Percentiles rank a stretch among this genome's conserved stretches.
Conservation (phyloP, 2,113 vertebrate genomes). For the Potamarius usumacintae region DNA sequence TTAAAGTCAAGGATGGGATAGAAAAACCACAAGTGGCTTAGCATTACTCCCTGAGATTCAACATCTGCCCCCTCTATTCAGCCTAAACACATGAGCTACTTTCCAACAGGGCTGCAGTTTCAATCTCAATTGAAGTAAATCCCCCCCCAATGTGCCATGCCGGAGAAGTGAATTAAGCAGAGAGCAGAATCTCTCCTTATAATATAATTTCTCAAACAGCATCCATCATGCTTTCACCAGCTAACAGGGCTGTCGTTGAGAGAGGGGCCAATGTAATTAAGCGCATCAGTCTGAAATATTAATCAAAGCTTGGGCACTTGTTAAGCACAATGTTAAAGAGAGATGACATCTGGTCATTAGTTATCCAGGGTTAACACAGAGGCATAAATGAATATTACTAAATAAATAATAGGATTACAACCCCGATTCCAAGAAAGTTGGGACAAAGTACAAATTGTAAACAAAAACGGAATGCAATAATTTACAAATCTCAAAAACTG, state of each 20-base stretch:
- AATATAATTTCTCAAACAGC: slow-evolving; percentile 32
- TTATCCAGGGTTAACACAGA: slow-evolving; percentile 19
- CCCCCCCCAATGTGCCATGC: slow-evolving; percentile 16
- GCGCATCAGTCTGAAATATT: slow-evolving; percentile 38
- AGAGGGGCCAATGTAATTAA: slow-evolving; percentile 37
- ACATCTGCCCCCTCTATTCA: slow-evolving; percentile 41
- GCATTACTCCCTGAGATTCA: not conserved
- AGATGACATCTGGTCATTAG: slow-evolving; percentile 29
- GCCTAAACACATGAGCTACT: slow-evolving; percentile 18
- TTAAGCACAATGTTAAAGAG: slow-evolving; percentile 27
- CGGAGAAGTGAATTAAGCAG: slow-evolving; percentile 34
- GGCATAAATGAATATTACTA: slow-evolving; percentile 22
- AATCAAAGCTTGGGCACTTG: slow-evolving; percentile 35
- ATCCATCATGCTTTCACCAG: slow-evolving; percentile 22
- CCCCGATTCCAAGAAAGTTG: no score
- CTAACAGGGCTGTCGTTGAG: slow-evolving; percentile 31
- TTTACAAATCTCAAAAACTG: no score
- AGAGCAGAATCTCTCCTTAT: slow-evolving; percentile 31
- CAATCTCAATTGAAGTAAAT: slow-evolving; percentile 13
- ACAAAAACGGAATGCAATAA: no score
- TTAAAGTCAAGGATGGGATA: slow-evolving; percentile 29
- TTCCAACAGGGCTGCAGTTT: slow-evolving; percentile 16
- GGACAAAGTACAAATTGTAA: no score
- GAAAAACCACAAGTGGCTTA: slow-evolving; percentile 38
- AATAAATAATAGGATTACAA: slow-evolving; percentile 30